Evolutionary conservation across 2,797 vertebrate genomes (phyloP).

Genomic region (Alauda arvensis): DNA sequence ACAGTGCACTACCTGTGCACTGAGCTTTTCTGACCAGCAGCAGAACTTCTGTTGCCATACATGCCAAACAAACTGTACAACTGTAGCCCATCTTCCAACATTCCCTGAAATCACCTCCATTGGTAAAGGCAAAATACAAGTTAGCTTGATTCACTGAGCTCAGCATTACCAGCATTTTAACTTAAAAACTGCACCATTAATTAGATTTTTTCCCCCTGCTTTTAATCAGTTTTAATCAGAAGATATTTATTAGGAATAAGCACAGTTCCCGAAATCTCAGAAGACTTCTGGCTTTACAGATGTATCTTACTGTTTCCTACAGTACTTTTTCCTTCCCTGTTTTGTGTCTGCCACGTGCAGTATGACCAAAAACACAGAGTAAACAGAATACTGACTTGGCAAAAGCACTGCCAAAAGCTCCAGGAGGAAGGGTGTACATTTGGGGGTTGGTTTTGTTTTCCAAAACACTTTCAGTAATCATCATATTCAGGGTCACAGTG

Average conservation of each 20-base stretch:
- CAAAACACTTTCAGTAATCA: background rate
- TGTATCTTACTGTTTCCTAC: background rate
- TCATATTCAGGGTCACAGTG: background rate
- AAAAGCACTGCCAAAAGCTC: background rate
- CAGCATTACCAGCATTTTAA: background rate
- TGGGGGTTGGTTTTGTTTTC: background rate
- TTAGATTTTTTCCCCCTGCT: background rate
- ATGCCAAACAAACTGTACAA: background rate
- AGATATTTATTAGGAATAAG: background rate
- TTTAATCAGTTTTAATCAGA: background rate
- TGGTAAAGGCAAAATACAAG: background rate
- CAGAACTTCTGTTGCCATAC: background rate
- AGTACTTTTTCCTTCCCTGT: background rate
- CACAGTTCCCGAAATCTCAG: background rate
- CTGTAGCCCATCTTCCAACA: background rate
- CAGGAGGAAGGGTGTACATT: background rate
- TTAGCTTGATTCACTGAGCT: background rate
- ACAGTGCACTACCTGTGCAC: background rate
- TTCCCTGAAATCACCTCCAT: background rate
- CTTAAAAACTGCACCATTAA: background rate
- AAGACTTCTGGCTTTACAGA: background rate
- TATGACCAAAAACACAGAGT: background rate
- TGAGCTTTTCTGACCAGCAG: background rate
- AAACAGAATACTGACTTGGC: background rate
- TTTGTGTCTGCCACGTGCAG: background rate